Evolutionary conservation across 2,888 invertebrate genomes (phyloP).

Genomic region (Melinopterus prodromus): DNA sequence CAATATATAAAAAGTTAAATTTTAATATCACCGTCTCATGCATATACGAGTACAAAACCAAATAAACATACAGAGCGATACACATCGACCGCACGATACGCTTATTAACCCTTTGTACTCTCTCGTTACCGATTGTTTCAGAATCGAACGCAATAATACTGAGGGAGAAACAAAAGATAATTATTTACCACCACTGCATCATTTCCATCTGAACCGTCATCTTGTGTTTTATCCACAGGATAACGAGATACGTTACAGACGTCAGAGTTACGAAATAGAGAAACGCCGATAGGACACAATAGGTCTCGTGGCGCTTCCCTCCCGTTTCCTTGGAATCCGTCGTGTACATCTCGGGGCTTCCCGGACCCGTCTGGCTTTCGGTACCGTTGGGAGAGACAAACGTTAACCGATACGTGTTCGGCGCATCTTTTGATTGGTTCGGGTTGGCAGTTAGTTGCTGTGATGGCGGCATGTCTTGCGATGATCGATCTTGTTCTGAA

Average conservation of each 20-base stretch:
- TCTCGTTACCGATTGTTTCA: constrained; percentile 8
- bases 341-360: constrained; percentile 45
- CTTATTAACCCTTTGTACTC: constrained; percentile 20
- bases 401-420: constrained; percentile 27
- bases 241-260: constrained; percentile 58
- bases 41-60: constrained; percentile 21
- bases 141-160: background rate
- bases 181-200: constrained; percentile 58
- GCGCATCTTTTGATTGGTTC: constrained; percentile 41
- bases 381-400: constrained; percentile 39
- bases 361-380: constrained; percentile 35
- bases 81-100: background rate
- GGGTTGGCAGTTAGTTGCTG: constrained; percentile 33
- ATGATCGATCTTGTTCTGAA: constrained; percentile 40
- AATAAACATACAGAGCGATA: background rate
- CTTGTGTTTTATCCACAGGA: constrained; percentile 59
- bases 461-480: constrained; percentile 42
- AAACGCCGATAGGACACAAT: constrained; percentile 58
- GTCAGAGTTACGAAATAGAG: constrained; percentile 60
- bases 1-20: constrained; percentile 35
- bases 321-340: constrained; percentile 42
- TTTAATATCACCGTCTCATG: constrained; percentile 34
- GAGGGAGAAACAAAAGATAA: constrained; percentile 16
- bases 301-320: constrained; percentile 52
- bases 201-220: constrained; percentile 58